Percentiles rank a stretch among this genome's conserved stretches.
These are phyloP conservation scores for Ichneumoninae sp. DNA, from an alignment of 2,888 invertebrate genomes.

Conservation along the genomic window DNA sequence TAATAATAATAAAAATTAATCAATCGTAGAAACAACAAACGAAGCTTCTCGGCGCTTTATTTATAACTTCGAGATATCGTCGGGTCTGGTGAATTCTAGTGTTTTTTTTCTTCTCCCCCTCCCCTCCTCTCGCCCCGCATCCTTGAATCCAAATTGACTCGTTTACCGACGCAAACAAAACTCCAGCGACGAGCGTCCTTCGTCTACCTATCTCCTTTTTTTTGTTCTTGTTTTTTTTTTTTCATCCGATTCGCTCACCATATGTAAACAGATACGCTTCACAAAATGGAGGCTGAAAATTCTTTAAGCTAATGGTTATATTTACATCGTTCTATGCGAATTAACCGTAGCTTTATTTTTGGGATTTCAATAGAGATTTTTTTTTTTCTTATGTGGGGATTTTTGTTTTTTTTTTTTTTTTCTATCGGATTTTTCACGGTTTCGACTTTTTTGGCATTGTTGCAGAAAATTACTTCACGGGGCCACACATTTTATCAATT, in stretches of 20 bases:
- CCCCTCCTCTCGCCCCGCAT: background rate
- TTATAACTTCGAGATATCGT: background rate
- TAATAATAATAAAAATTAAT: background rate
- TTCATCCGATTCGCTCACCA: slow-evolving; percentile 5
- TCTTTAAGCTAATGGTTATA: background rate
- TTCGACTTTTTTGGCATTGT: slow-evolving; percentile 10
- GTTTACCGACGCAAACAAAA: slow-evolving; percentile 16
- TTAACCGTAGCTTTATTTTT: background rate
- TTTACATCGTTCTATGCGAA: background rate
- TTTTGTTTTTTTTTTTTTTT: slow-evolving; percentile 35
- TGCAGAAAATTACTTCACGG: slow-evolving; percentile 34
- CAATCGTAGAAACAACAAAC: background rate
- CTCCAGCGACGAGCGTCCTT: slow-evolving; percentile 16
- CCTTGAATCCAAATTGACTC: slow-evolving; percentile 23
- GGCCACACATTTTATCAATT: slow-evolving; percentile 41
- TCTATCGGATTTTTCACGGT: background rate
- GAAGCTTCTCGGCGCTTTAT: background rate
- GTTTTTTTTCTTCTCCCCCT: slow-evolving; percentile 45
- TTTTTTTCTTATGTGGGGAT: background rate
- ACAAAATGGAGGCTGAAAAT: slow-evolving; percentile 19
- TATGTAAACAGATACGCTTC: slow-evolving; percentile 17
- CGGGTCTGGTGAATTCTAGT: slow-evolving; percentile 11
- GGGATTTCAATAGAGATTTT: background rate
- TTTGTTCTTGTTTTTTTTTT: slow-evolving; percentile 16
- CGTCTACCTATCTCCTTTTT: background rate